phyloP scores from a whole-genome alignment of 1,140 invertebrate species.

The Drosophila kepulauana region DNA sequence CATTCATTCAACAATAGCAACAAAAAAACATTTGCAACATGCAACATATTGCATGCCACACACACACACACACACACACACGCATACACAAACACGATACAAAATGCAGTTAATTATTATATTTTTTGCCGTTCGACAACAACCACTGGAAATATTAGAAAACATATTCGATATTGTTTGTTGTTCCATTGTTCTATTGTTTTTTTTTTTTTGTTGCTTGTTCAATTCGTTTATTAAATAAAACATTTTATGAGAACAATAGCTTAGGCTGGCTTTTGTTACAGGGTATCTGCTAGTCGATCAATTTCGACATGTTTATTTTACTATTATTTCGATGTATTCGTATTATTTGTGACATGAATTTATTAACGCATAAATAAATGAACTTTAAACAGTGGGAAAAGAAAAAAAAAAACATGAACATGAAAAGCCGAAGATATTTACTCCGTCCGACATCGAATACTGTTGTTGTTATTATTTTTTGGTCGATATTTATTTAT shows the following conservation, averaged over 20 bases:
- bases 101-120: slow-evolving; percentile 3
- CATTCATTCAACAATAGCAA: slow-evolving; percentile 6
- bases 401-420: slow-evolving; percentile 3
- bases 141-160: slow-evolving; percentile 8
- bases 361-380: slow-evolving; percentile 38
- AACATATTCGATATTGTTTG: slow-evolving; percentile 15
- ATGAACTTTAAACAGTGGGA: slow-evolving; percentile 16
- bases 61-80: slow-evolving; percentile 5
- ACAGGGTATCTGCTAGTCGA: slow-evolving; percentile 26
- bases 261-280: background rate
- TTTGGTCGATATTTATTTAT: no score
- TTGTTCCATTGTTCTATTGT: background rate
- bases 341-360: slow-evolving; percentile 24
- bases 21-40: background rate
- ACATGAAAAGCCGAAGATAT: slow-evolving; percentile 13
- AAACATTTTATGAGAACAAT: background rate
- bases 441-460: slow-evolving; percentile 48
- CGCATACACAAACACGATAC: background rate
- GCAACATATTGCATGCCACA: slow-evolving; percentile 16
- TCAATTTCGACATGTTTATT: slow-evolving; percentile 4
- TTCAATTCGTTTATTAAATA: background rate
- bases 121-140: background rate
- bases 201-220: background rate
- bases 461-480: slow-evolving; percentile 23
- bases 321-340: slow-evolving; percentile 8